Conservation (phyloP, 2,113 vertebrate genomes). For the Acanthisitta chloris region DNA sequence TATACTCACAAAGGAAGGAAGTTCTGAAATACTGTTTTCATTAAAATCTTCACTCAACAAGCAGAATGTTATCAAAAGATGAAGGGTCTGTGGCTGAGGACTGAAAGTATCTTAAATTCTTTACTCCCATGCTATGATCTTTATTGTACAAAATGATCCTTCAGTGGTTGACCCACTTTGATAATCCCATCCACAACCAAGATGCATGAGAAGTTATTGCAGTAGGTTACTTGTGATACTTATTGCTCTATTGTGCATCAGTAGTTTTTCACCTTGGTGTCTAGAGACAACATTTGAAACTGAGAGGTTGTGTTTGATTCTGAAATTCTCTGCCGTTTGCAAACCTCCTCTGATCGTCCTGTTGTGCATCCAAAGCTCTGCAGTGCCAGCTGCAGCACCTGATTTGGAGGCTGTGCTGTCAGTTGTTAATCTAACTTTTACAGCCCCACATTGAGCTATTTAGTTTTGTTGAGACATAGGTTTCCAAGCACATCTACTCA, state of each 20-base stretch:
- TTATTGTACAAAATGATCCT: conserved; percentile 7
- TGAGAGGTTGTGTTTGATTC: neutral
- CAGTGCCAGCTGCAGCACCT: neutral
- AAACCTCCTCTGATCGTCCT: neutral
- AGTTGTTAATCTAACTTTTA: neutral
- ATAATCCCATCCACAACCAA: neutral
- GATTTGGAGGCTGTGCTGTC: neutral
- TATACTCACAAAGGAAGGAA: conserved; percentile 75
- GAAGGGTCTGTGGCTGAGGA: neutral
- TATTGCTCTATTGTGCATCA: neutral
- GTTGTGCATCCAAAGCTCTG: neutral
- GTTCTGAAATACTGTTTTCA: conserved; percentile 75
- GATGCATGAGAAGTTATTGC: neutral
- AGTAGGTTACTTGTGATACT: neutral
- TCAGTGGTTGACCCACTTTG: neutral
- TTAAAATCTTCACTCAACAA: conserved; percentile 61
- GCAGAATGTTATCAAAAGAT: conserved; percentile 44
- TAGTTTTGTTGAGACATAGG: neutral
- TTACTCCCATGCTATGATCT: conserved; percentile 11
- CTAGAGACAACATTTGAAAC: neutral
- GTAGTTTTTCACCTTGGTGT: neutral
- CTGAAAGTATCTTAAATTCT: neutral
- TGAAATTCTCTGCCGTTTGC: neutral
- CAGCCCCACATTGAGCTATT: neutral
- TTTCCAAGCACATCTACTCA: neutral